Percentiles rank a stretch among this genome's conserved stretches.
These are phyloP conservation scores for Vombatus ursinus DNA, from an alignment of 2,113 vertebrate genomes.

Conservation along the genomic window DNA sequence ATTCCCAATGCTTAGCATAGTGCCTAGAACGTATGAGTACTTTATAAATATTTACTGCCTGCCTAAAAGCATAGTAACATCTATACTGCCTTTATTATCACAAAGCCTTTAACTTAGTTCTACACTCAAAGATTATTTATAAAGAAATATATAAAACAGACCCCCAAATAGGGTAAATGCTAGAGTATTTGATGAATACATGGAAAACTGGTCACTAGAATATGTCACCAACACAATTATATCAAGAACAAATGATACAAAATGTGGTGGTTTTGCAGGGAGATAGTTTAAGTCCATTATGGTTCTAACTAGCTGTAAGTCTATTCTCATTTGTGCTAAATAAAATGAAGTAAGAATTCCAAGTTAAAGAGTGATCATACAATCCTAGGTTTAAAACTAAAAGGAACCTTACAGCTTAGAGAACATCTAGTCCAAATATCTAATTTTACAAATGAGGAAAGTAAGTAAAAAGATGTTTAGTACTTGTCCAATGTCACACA, in stretches of 20 bases:
- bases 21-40: background rate
- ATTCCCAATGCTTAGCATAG: background rate
- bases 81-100: background rate
- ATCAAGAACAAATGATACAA: background rate
- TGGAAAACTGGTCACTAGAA: background rate
- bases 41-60: background rate
- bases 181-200: background rate
- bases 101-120: background rate
- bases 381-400: background rate
- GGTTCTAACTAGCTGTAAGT: background rate
- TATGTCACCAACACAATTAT: background rate
- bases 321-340: background rate
- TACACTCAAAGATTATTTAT: background rate
- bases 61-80: background rate
- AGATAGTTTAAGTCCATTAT: background rate
- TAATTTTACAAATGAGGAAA: background rate
- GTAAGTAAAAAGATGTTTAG: background rate
- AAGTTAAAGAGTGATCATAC: background rate
- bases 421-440: background rate
- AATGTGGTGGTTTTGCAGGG: background rate
- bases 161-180: background rate
- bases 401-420: background rate
- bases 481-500: background rate
- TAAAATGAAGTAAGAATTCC: background rate
- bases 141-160: background rate